Base-by-base conservation (phyloP, 2,113 vertebrate genomes). In the Gorsachius goisagi region DNA sequence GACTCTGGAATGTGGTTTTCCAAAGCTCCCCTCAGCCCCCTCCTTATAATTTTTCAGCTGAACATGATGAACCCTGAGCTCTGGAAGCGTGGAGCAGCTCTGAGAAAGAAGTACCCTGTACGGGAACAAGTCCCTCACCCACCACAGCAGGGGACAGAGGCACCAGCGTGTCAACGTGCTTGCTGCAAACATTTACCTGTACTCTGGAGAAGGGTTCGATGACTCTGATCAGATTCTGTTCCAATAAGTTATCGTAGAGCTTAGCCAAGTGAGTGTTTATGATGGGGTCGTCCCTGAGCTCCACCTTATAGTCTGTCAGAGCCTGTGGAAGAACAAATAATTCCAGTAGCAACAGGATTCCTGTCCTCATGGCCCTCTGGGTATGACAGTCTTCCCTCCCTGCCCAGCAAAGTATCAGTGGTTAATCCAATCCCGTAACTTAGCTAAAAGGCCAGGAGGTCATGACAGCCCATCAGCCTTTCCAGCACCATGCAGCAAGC, bases 171-270 rank as follows among this genome's bases (percentile, higher is more conserved):
- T 77, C 11, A 5, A 32, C 32, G 39, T 9, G 35, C 58, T n/a
- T 3, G 21, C 44, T 50, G 64, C 32, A 28, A 37, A 33, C 49
- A 53, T 62, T 97, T 91, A 99, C 99, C 99, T 99, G 99, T 97
- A 99, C 99, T 98, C 99, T 99, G 97, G 99, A 99, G 97, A 99
- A 99, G 39, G 99, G 99, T 85, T 99, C 99, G 33, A 99, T 99
- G 97, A 99, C 99, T 89, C 99, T 97, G 97, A 99, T 99, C 97
- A 99, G 99, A 92, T 99, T 99, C 97, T 99, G 99, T 96, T 99
- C 99, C 98, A 99, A 98, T 98, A 99, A 98, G 96, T 99, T 99
- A 97, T 99, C 99, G 47, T 99, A 99, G 62, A 99, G 98, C 95
- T 98, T 99, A 87, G 98, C 99, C 99, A 99, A 97, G 94, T 99